Percentiles rank a stretch among this genome's conserved stretches.
Evolutionary conservation across 2,888 invertebrate genomes (phyloP).

Genomic region (Pristionchus maxplancki): DNA sequence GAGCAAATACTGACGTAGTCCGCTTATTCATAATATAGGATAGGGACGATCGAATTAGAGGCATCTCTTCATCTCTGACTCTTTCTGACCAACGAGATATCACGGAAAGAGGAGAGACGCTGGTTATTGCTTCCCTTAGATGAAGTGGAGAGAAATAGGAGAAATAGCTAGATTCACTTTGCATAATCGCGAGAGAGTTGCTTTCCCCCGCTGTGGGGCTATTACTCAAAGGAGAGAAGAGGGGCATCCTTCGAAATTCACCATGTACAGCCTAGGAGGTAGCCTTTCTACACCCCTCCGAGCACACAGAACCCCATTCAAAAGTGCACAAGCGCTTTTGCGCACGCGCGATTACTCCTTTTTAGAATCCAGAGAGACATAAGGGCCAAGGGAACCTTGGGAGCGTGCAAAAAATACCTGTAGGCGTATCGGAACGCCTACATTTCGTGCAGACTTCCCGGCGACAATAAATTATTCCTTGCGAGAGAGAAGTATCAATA

Average conservation of each 20-base stretch:
- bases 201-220: background rate
- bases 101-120: background rate
- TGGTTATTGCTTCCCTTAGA: background rate
- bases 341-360: too few species aligned
- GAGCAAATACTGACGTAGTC: background rate
- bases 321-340: too few species aligned
- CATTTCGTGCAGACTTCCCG: background rate
- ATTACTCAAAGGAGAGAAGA: too few species aligned
- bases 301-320: too few species aligned
- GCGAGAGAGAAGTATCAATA: slow-evolving; percentile 10
- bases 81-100: background rate
- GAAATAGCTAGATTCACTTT: background rate
- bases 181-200: background rate
- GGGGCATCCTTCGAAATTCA: too few species aligned
- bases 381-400: too few species aligned
- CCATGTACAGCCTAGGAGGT: too few species aligned
- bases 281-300: too few species aligned
- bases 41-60: slow-evolving; percentile 11
- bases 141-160: slow-evolving; percentile 20
- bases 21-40: slow-evolving; percentile 4
- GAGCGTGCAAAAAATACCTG: too few species aligned
- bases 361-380: too few species aligned
- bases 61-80: too few species aligned
- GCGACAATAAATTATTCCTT: background rate
- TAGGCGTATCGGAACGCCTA: too few species aligned